Evolutionary conservation across 2,888 invertebrate genomes (phyloP).

Genomic region (Synanthedon tipuliformis): DNA sequence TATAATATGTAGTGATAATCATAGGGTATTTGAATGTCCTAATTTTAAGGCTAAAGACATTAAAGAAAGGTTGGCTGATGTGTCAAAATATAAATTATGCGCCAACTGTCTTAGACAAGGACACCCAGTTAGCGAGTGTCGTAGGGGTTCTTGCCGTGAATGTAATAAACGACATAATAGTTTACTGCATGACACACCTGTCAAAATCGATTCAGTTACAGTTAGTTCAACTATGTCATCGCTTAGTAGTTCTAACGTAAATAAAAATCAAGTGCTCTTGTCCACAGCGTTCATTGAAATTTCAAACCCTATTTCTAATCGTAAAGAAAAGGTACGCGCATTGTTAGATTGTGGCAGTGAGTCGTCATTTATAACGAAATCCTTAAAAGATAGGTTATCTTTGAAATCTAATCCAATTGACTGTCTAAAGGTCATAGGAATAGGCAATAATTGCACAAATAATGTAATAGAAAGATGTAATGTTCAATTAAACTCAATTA

Average conservation of each 20-base stretch:
- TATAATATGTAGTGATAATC: conserved; percentile 1
- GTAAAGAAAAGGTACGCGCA: conserved; percentile 6
- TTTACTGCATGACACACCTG: background rate
- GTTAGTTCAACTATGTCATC: background rate
- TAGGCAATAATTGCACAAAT: too few species aligned
- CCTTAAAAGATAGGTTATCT: too few species aligned
- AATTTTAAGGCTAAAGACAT: too few species aligned
- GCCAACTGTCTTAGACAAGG: too few species aligned
- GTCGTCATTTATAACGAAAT: too few species aligned
- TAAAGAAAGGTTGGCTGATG: too few species aligned
- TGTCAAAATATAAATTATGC: too few species aligned
- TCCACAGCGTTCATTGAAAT: conserved; percentile 11
- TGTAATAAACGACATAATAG: background rate
- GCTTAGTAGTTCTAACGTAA: background rate
- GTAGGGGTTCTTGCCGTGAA: background rate
- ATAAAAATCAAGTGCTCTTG: conserved; percentile 3
- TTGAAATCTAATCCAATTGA: too few species aligned
- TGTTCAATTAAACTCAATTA: background rate
- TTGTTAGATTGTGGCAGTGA: too few species aligned
- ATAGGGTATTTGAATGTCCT: conserved; percentile 4
- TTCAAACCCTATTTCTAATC: conserved; percentile 6
- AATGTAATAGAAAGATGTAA: too few species aligned
- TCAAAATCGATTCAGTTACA: background rate
- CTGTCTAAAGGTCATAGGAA: too few species aligned
- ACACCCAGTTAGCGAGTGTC: background rate